Conservation (phyloP, 1,140 invertebrate genomes). For the Scylla paramamosain region DNA sequence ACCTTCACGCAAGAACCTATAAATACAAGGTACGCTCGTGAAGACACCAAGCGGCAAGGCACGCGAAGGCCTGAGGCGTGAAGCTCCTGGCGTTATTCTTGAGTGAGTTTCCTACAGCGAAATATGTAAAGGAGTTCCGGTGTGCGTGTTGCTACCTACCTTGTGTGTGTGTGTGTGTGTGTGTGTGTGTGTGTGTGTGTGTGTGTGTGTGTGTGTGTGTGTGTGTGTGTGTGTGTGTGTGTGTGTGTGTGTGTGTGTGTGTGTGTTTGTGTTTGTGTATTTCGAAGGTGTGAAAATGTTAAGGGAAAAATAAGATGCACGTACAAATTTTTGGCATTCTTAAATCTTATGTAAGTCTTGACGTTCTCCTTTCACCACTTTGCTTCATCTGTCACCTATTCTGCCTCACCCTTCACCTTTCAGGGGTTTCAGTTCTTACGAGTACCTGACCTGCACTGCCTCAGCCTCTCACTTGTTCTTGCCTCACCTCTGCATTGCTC, state of each 20-base stretch:
- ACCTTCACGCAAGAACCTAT: no score
- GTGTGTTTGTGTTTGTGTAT: background rate
- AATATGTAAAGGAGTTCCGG: no score
- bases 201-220: background rate
- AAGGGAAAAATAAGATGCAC: no score
- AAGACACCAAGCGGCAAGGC: no score
- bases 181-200: slow-evolving; percentile 20
- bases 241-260: background rate
- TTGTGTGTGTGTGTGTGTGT: slow-evolving; percentile 18
- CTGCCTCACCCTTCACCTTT: background rate
- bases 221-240: background rate
- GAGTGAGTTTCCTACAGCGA: no score
- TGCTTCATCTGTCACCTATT: background rate
- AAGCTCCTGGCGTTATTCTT: no score
- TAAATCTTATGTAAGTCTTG: background rate
- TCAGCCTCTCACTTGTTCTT: background rate
- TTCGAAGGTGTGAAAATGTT: no score
- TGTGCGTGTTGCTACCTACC: no score
- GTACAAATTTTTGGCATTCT: no score
- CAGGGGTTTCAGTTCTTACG: background rate
- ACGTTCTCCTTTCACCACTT: background rate
- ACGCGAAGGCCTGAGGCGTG: no score
- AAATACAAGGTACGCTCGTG: no score
- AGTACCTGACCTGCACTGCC: background rate
- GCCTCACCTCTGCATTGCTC: background rate